These are phyloP conservation scores for Quadriops clusia DNA, from an alignment of 2,888 invertebrate species.

Conservation along the genomic window DNA sequence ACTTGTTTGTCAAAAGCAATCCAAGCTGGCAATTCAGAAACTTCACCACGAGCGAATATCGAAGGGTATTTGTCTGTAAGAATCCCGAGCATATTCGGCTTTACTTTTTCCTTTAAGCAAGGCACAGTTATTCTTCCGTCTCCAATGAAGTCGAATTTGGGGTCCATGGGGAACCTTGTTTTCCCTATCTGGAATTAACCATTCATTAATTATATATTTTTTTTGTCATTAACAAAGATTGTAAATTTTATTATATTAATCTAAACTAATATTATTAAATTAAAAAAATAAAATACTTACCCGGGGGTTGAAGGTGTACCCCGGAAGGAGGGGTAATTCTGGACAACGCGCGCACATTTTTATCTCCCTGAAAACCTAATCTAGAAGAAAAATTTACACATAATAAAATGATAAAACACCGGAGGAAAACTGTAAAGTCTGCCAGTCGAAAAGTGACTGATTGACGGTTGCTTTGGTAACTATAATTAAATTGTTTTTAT, in stretches of 20 bases:
- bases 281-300: slow-evolving; percentile 38
- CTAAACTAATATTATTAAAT: slow-evolving; percentile 2
- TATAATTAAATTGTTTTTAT: too few relatives aligned
- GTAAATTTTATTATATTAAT: neutral
- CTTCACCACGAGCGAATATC: slow-evolving; percentile 62
- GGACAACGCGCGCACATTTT: slow-evolving; percentile 43
- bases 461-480: too few relatives aligned
- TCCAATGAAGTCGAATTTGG: slow-evolving; percentile 45
- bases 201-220: neutral
- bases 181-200: slow-evolving; percentile 45
- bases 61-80: slow-evolving; percentile 50
- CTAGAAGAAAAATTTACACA: too few relatives aligned
- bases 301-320: slow-evolving; percentile 53
- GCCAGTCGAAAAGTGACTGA: too few relatives aligned
- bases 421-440: too few relatives aligned
- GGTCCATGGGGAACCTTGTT: slow-evolving; percentile 44
- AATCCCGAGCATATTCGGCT: slow-evolving; percentile 48
- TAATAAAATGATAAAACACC: too few relatives aligned
- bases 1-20: slow-evolving; percentile 81
- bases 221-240: neutral
- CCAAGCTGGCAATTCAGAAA: slow-evolving; percentile 70
- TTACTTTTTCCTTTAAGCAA: slow-evolving; percentile 49
- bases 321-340: slow-evolving; percentile 61
- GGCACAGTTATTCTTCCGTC: too few relatives aligned
- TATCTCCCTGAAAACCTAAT: too few relatives aligned